These are phyloP conservation scores for Scolanthus callimorphus DNA, from an alignment of 92 coral and sea anemone species.

Conservation along the genomic window DNA sequence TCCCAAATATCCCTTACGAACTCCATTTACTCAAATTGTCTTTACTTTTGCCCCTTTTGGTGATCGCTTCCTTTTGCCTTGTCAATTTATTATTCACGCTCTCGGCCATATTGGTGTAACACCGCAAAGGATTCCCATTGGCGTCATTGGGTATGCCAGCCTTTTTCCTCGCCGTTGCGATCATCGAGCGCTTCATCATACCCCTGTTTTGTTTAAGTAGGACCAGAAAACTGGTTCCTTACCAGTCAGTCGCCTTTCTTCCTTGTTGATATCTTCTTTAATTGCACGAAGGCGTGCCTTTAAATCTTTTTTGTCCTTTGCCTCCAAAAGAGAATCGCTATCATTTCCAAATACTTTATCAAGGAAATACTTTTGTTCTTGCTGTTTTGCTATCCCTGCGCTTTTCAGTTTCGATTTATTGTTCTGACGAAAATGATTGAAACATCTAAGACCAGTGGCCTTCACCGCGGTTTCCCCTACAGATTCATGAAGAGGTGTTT, in stretches of 20 bases:
- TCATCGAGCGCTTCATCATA: constrained; percentile 44
- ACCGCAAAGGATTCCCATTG: constrained; percentile 4
- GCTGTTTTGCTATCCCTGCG: constrained; percentile 14
- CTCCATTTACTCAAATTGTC: constrained; percentile 25
- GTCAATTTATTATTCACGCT: constrained; percentile 48
- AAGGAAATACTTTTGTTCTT: constrained; percentile 37
- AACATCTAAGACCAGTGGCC: constrained; percentile 42
- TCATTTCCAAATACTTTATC: constrained; percentile 32
- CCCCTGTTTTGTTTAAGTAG: background rate
- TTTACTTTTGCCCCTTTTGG: constrained; percentile 29
- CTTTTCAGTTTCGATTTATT: constrained; percentile 16
- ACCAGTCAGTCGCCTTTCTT: too few relatives aligned
- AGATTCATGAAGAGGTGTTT: constrained; percentile 24
- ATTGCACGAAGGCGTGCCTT: constrained; percentile 9
- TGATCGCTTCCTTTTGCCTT: constrained; percentile 43
- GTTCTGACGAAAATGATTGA: constrained; percentile 27
- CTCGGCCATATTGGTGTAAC: constrained; percentile 45
- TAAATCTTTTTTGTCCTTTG: constrained; percentile 17
- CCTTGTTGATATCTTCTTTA: background rate
- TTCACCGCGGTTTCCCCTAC: constrained; percentile 16
- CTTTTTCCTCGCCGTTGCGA: constrained; percentile 20
- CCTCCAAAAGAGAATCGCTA: constrained; percentile 21
- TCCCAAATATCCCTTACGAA: constrained; percentile 37
- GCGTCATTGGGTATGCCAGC: constrained; percentile 44
- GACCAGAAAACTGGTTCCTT: too few relatives aligned